phyloP scores from a whole-genome alignment of 1,140 invertebrate species.

The Drosophila asahinai region DNA sequence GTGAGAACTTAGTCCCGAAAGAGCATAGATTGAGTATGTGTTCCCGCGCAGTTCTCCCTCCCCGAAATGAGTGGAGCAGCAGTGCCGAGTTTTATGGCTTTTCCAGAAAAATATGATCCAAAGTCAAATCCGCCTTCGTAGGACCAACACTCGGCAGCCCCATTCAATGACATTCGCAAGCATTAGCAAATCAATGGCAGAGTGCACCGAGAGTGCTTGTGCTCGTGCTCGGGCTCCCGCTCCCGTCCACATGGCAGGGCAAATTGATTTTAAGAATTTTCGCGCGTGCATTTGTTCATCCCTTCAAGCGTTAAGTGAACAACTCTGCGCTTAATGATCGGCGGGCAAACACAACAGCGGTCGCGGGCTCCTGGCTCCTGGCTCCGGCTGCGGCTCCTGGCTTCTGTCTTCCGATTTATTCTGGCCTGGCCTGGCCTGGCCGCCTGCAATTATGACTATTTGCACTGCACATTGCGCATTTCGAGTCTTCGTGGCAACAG shows the following conservation, averaged over 20 bases:
- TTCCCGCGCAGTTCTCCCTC: neutral
- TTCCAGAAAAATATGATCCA: constrained; percentile 29
- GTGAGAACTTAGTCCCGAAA: neutral
- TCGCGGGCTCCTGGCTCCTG: neutral
- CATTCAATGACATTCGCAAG: constrained; percentile 66
- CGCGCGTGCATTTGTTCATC: constrained; percentile 78
- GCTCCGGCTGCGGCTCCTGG: constrained; percentile 5
- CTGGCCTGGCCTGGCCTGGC: constrained; percentile 24
- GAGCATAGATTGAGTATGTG: neutral
- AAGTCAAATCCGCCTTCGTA: constrained; percentile 24
- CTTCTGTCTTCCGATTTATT: constrained; percentile 13
- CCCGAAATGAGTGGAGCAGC: too few relatives aligned
- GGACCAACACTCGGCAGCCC: neutral
- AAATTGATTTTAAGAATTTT: constrained; percentile 81
- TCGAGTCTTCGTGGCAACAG: constrained; percentile 9
- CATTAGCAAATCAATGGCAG: constrained; percentile 56
- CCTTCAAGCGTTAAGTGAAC: constrained; percentile 80
- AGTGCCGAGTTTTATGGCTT: constrained; percentile 35
- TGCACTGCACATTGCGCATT: constrained; percentile 72
- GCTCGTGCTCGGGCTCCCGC: too few relatives aligned
- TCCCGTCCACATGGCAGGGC: constrained; percentile 44
- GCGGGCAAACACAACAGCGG: constrained; percentile 26
- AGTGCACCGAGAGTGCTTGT: neutral
- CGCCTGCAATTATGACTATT: constrained; percentile 79
- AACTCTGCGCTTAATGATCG: constrained; percentile 77